These are phyloP conservation scores for Characodon lateralis DNA, from an alignment of 2,797 vertebrate genomes.

Conservation along the genomic window DNA sequence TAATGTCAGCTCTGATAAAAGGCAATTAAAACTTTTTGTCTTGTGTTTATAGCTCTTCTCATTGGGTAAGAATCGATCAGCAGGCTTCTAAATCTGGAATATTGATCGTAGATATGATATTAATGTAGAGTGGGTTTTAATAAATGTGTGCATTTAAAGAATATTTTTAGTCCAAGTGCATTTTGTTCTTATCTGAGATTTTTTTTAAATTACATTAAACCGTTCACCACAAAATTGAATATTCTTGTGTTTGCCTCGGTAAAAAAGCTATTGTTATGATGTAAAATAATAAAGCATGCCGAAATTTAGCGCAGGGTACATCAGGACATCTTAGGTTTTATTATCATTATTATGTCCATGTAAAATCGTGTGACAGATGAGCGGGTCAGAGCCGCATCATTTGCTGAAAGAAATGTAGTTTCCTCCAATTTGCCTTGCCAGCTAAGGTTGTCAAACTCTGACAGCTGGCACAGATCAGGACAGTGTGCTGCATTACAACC, in stretches of 20 bases:
- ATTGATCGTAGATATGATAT: conserved; percentile 1
- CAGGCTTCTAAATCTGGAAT: neutral
- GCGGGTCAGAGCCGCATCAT: conserved; percentile 71
- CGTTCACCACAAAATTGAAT: conserved; percentile 51
- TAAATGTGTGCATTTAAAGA: conserved; percentile 16
- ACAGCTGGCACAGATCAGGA: conserved; percentile 74
- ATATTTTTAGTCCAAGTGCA: conserved; percentile 36
- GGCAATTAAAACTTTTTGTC: neutral
- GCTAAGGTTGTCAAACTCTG: conserved; percentile 79
- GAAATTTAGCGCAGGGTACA: conserved; percentile 56
- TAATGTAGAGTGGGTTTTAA: conserved; percentile 3
- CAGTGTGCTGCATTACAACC: conserved; percentile 70
- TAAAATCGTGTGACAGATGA: conserved; percentile 68
- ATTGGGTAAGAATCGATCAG: neutral
- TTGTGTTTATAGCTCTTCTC: neutral
- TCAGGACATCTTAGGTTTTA: conserved; percentile 57
- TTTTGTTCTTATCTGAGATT: conserved; percentile 54
- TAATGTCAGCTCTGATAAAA: neutral
- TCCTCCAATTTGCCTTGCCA: conserved; percentile 76
- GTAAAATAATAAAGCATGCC: conserved; percentile 58
- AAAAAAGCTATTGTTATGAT: conserved; percentile 66
- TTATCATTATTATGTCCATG: conserved; percentile 70
- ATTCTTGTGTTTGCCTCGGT: conserved; percentile 54
- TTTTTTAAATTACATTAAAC: conserved; percentile 40
- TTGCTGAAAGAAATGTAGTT: conserved; percentile 76